Evolutionary conservation across 53 echinoderm and acorn worm genomes (phyloP), one percentile per base, ranked within the genome.

Genomic region (Luidia sarsii): DNA sequence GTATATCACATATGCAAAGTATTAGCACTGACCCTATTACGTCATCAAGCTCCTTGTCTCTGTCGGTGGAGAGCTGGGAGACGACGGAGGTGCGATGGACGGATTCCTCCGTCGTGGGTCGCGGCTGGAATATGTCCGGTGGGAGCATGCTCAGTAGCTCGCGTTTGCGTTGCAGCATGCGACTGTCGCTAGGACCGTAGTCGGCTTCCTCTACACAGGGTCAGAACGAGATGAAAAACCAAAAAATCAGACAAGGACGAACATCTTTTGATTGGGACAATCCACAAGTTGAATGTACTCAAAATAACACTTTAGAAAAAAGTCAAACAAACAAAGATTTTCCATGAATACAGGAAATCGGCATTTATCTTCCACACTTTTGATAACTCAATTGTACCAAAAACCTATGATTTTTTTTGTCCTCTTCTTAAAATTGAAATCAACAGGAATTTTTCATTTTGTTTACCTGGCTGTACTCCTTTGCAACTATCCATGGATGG

Each of bases 101-200:
- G 33, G 97, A 97, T 51, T 89, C 94, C 36, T 71, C 82, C 5
- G 94, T 94, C 39, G 49, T 63, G 21, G 91, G 94, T 25, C 94
- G 68, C 2, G 65, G 68, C 23, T 89, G 83, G 80, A 94, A 84
- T 23, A 91, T 81, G 72, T 91, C 93, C 13, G 89, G 84, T 9
- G 93, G 93, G 33, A 99, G 89, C 99, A 90, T 86, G 48, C 83
- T 86, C 53, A 94, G 81, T 19, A 99, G 84, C 31, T 99, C 94
- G 33, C 84, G 65, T 71, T 94, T 94, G 4, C 94, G 84, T 82
- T 94, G 91, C 27, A 89, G 35, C 57, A 99, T 75, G 33, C 87
- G 80, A 11, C 80, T 80, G 27, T 99, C 91, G 70, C 87, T 92
- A 9, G 99, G 88, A 1, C 89, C 91, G 57, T 94, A 80, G 25